Percentiles rank a stretch among this genome's conserved stretches.
phyloP scores from a whole-genome alignment of 2,888 invertebrate genomes.

The Ormyrus pomaceus region DNA sequence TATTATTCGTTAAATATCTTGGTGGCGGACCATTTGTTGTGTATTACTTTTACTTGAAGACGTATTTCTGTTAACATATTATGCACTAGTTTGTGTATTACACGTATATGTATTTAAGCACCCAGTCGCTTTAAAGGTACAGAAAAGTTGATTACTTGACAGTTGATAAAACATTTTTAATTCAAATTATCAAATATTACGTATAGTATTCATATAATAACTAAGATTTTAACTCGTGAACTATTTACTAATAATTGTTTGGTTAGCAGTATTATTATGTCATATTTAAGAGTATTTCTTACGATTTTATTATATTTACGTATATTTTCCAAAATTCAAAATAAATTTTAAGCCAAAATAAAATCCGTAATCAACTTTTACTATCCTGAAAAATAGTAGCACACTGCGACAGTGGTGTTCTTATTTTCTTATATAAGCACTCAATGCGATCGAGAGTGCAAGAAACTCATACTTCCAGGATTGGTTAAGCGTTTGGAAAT shows the following conservation, averaged over 20 bases:
- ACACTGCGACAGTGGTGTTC: conserved; percentile 13
- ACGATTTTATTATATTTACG: no score
- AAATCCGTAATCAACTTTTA: conserved; percentile 40
- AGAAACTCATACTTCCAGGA: conserved; percentile 51
- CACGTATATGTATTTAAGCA: conserved; percentile 47
- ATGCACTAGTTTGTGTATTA: conserved; percentile 57
- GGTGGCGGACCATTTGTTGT: conserved; percentile 64
- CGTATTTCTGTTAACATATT: conserved; percentile 53
- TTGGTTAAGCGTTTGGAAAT: conserved; percentile 45
- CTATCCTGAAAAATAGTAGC: conserved; percentile 5
- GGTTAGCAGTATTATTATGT: conserved; percentile 3
- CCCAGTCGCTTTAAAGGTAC: conserved; percentile 14
- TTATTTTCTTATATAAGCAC: conserved; percentile 12
- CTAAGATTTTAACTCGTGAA: no score
- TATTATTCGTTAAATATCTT: conserved; percentile 60
- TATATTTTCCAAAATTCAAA: no score
- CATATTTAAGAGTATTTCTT: neutral
- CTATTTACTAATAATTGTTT: no score
- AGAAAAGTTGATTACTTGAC: conserved; percentile 37
- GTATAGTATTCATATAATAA: neutral
- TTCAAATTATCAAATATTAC: neutral
- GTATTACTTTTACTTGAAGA: conserved; percentile 58
- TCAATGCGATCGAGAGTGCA: conserved; percentile 31
- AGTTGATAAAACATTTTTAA: no score
- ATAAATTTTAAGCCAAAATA: no score